Evolutionary conservation across 2,113 vertebrate species (phyloP).

Genomic region (Lontra canadensis): DNA sequence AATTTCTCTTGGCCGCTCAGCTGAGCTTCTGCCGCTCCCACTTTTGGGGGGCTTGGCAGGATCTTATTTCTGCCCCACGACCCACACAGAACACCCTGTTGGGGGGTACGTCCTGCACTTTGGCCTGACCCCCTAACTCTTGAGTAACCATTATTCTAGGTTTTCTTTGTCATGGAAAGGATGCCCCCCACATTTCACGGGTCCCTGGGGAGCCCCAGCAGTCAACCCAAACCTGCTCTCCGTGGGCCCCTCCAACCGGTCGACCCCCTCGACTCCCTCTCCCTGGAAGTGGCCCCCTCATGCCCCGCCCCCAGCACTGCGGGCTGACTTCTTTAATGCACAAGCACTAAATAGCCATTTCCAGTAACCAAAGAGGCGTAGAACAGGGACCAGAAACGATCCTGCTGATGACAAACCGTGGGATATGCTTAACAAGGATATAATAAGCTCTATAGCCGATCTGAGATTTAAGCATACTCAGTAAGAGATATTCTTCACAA

Average conservation of each 20-base stretch:
- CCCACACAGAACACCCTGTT: background rate
- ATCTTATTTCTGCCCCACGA: background rate
- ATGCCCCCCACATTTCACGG: background rate
- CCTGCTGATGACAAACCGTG: slow-evolving; percentile 37
- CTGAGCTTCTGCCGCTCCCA: background rate
- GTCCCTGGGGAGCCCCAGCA: background rate
- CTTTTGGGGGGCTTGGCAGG: background rate
- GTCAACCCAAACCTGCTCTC: background rate
- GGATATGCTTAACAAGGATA: slow-evolving; percentile 58
- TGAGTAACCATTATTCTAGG: background rate
- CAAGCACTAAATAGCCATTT: slow-evolving; percentile 61
- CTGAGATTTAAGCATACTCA: slow-evolving; percentile 58
- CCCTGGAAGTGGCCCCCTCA: background rate
- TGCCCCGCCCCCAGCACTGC: background rate
- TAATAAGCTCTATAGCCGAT: slow-evolving; percentile 67
- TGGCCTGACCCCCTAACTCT: background rate
- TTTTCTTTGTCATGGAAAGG: background rate
- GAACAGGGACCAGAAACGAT: slow-evolving; percentile 56
- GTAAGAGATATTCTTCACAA: slow-evolving; percentile 60
- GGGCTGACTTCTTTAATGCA: background rate
- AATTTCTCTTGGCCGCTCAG: background rate
- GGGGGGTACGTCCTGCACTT: background rate
- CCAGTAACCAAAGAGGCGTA: slow-evolving; percentile 56
- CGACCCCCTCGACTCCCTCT: background rate
- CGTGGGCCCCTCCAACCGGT: background rate